Percentiles rank a stretch among this genome's conserved stretches.
Evolutionary conservation across 1,140 invertebrate genomes (phyloP).

Genomic region (Dendroctonus ponderosae): DNA sequence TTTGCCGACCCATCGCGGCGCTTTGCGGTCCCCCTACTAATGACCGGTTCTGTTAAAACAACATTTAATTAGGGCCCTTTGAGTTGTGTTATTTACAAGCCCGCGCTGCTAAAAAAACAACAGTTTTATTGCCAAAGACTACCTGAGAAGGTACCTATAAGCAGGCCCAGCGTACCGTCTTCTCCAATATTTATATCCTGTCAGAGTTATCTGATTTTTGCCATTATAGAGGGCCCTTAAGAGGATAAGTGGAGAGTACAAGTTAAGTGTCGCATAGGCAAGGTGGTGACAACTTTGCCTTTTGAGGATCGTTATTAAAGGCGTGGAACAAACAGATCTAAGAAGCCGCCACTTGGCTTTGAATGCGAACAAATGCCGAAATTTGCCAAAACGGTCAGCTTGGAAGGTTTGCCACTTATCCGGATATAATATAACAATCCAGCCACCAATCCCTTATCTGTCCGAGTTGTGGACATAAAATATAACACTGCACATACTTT

Average conservation of each 20-base stretch:
- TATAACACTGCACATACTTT: too few species aligned
- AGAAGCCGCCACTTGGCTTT: constrained; percentile 14
- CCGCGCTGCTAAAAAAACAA: constrained; percentile 41
- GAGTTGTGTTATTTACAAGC: constrained; percentile 43
- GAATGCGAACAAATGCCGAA: constrained; percentile 19
- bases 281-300: constrained; percentile 25
- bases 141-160: constrained; percentile 31
- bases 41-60: constrained; percentile 44
- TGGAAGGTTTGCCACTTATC: too few species aligned
- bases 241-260: constrained; percentile 27
- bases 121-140: constrained; percentile 34
- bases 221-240: constrained; percentile 31
- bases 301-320: constrained; percentile 16
- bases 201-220: constrained; percentile 35
- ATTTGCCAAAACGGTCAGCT: constrained; percentile 8
- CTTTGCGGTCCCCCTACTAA: constrained; percentile 44
- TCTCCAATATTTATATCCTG: constrained; percentile 34
- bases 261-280: constrained; percentile 28
- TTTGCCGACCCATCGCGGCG: constrained; percentile 36
- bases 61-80: constrained; percentile 46
- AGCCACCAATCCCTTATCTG: constrained; percentile 2
- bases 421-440: too few species aligned
- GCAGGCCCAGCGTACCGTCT: constrained; percentile 20
- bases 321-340: constrained; percentile 13
- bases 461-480: neutral